Evolutionary conservation across 2,113 vertebrate genomes (phyloP).

Genomic region (Engystomops pustulosus): DNA sequence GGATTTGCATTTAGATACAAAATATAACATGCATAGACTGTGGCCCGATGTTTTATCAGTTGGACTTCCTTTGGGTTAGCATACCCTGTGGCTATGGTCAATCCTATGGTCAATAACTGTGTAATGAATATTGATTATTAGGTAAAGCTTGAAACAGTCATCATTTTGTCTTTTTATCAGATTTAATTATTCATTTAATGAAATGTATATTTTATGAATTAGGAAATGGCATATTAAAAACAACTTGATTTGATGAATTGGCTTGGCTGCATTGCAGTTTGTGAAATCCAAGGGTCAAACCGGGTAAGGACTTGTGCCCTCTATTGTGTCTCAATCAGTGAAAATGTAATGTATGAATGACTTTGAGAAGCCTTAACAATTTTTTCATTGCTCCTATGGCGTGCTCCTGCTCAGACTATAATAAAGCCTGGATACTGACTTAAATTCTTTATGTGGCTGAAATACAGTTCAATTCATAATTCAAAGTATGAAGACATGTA

Average conservation of each 20-base stretch:
- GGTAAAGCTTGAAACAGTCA: not conserved
- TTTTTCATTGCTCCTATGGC: too few species aligned
- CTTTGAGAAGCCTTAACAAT: too few species aligned
- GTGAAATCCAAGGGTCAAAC: not conserved
- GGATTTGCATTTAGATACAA: not conserved
- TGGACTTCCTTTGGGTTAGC: not conserved
- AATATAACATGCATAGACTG: not conserved
- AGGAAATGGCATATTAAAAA: not conserved
- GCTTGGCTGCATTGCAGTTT: too few species aligned
- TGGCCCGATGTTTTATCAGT: not conserved
- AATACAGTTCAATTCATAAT: too few species aligned
- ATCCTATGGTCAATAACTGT: constrained; percentile 2
- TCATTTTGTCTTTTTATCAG: not conserved
- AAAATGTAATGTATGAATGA: too few species aligned
- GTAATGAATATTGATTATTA: constrained; percentile 27
- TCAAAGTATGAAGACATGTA: too few species aligned
- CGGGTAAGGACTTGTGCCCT: not conserved
- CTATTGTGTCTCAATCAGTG: not conserved
- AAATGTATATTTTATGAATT: constrained; percentile 11
- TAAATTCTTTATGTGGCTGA: not conserved
- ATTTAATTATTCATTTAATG: constrained; percentile 12
- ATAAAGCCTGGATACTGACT: too few species aligned
- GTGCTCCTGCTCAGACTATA: too few species aligned
- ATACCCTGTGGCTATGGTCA: not conserved
- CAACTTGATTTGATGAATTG: too few species aligned